Evolutionary conservation across 2,888 invertebrate genomes (phyloP), one percentile per base, ranked within the genome.

Genomic region (Sturmia bella): DNA sequence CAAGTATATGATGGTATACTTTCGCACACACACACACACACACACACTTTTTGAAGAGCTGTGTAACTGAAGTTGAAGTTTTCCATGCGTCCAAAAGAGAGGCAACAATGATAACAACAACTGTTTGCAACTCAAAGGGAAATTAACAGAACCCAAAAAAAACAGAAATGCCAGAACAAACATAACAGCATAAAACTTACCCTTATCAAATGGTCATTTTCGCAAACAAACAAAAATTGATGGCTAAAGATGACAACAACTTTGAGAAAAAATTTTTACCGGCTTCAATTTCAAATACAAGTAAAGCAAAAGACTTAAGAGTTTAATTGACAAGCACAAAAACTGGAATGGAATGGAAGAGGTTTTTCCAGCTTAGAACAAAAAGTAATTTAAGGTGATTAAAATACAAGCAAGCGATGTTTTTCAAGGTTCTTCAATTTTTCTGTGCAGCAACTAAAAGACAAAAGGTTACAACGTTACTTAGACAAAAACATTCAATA

Each of bases 181-280:
- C n/a, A 56, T 12, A 68, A 73, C 48, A 61, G 39, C 11, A 39
- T 27, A 27, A 68, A 59, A 61, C 54, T 68, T 59, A 52, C 59
- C 66, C 72, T 68, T 70, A 59, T 63, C 74, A 64, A 24, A 61
- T 54, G 70, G 70, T 72, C 54, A 75, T 61, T 76, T 66, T 39
- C 32, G 39, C 27, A 24, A 24, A 48, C 52, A 57, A 75, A 57
- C 37, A 19, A 68, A 54, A 37, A 54, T 50, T 48, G 37, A 43
- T 3, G 73, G 54, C 12, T 63, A 24, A 6, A 57, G 21, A 41
- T 21, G 61, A 56, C 54, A 50, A 12, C 15, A 50, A 12, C 15
- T 43, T 54, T 68, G 21, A 59, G 39, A 43, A 27, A 37, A 54
- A 15, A 13, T 15, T 19, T 52, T 43, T 21, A 43, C 27, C 27